Evolutionary conservation across 2,113 vertebrate genomes (phyloP).

Genomic region (Theristicus caerulescens): DNA sequence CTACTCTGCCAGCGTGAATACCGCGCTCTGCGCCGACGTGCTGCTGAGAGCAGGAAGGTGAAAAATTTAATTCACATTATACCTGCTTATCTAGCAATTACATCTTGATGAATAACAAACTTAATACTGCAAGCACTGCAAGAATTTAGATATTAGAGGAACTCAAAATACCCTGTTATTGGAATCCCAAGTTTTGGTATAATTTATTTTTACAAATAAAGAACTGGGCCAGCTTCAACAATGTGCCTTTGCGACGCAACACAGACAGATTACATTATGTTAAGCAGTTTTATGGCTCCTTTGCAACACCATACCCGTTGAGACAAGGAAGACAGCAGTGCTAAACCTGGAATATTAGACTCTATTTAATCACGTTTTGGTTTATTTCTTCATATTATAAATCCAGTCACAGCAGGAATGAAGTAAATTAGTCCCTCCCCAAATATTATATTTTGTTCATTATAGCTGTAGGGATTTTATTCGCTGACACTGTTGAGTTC

Average conservation of each 20-base stretch:
- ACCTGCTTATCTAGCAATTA: background rate
- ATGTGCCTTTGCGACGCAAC: background rate
- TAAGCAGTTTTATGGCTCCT: background rate
- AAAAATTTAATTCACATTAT: background rate
- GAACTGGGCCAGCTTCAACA: background rate
- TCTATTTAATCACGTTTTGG: background rate
- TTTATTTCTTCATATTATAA: background rate
- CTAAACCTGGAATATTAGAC: background rate
- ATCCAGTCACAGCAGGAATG: background rate
- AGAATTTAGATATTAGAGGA: background rate
- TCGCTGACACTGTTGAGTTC: background rate
- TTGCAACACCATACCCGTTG: background rate
- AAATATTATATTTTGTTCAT: background rate
- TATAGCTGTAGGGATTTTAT: background rate
- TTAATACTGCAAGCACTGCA: background rate
- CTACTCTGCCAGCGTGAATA: background rate
- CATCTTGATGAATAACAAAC: background rate
- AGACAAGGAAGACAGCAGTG: background rate
- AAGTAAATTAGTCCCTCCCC: background rate
- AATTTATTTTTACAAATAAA: background rate
- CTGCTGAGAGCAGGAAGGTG: background rate
- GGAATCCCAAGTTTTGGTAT: background rate
- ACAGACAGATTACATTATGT: background rate
- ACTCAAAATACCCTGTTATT: background rate
- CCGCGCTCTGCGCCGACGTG: background rate